Conservation (phyloP, 2,888 invertebrate species). For the Autographa pulchrina region DNA sequence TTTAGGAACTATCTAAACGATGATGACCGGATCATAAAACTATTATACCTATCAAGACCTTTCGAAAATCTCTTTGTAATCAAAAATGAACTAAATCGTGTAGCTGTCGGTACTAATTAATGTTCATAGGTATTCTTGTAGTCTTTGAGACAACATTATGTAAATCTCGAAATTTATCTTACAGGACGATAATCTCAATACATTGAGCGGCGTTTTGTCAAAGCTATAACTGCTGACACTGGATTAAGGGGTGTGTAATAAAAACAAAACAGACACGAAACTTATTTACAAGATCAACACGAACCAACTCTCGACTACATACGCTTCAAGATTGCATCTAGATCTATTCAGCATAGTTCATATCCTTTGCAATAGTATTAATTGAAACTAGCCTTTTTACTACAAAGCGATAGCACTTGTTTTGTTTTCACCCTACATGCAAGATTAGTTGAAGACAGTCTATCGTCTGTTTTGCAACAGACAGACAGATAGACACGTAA, state of each 20-base stretch:
- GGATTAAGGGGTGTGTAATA: too few relatives aligned
- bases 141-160: too few relatives aligned
- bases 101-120: too few relatives aligned
- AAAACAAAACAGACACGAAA: background rate
- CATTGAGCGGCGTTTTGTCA: too few relatives aligned
- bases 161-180: too few relatives aligned
- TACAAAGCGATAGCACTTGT: conserved; percentile 16
- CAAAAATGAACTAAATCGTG: too few relatives aligned
- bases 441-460: conserved; percentile 12
- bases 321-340: conserved; percentile 31
- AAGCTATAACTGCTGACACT: too few relatives aligned
- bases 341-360: conserved; percentile 29
- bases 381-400: conserved; percentile 18
- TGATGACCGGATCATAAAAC: background rate
- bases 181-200: too few relatives aligned
- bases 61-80: too few relatives aligned
- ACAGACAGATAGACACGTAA: conserved; percentile 11
- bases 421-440: conserved; percentile 6
- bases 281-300: conserved; percentile 1
- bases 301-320: background rate
- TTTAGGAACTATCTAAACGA: background rate
- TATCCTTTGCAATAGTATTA: conserved; percentile 26
- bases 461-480: conserved; percentile 7
- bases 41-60: background rate
- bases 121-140: too few relatives aligned